Evolutionary conservation across 2,797 vertebrate species (phyloP), one percentile per base, ranked within the genome.

Genomic region (Rhinatrema bivittatum): DNA sequence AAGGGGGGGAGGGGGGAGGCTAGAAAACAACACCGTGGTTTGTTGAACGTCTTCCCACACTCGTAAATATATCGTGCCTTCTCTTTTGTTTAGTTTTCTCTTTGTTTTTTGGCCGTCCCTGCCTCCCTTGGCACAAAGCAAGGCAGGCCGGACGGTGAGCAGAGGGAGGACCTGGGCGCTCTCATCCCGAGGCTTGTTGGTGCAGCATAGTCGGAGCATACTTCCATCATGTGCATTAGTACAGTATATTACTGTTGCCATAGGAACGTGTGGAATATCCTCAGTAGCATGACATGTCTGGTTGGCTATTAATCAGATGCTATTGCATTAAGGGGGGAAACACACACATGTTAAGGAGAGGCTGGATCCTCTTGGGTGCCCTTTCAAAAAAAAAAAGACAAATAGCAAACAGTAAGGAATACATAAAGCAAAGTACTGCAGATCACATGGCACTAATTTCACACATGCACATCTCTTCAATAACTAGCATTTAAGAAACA

Each of bases 171-270:
- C 12, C 36, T 37, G 34, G 31, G 36, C 21, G 18, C 22, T 35
- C 20, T 20, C 18, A 32, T 18, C 25, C 42, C 5, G 32, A 34
- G 44, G 20, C 32, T 11, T 32, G 21, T 45, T 37, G 50, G 25
- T 76, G 81, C 53, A 39, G 15, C 39, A 29, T 80, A 80, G 53
- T 80, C 74, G 51, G 68, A 79, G 76, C 81, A 60, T 82, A 63
- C 60, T 73, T 88, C 74, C 77, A 80, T 76, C 87, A 75, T 79
- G 79, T 90, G 88, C 87, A 76, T 86, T 88, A 87, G 87, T 94
- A 94, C 92, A 94, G 90, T 94, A 94, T 91, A 95, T 94, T 95
- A 95, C 93, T 97, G 91, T 94, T 72, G 80, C 87, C 87, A 88
- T 90, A 84, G 85, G 82, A 89, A 85, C 79, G 85, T 82, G 84